These are phyloP conservation scores for Gadopsis marmoratus DNA, from an alignment of 2,797 vertebrate species.

Conservation along the genomic window DNA sequence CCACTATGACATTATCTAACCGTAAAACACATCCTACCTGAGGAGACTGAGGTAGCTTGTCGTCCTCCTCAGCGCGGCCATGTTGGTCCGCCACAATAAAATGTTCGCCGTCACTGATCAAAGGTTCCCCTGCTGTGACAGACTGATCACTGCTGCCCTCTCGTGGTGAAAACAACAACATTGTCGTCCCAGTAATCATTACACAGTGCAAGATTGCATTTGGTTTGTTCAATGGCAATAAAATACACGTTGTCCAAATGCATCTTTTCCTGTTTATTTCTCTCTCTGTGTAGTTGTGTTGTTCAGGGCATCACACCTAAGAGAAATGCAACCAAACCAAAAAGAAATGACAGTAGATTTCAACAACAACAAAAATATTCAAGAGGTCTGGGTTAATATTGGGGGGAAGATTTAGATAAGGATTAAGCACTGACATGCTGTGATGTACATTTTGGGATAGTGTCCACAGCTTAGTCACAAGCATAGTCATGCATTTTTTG, in stretches of 20 bases:
- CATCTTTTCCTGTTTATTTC: neutral
- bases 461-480: neutral
- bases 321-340: neutral
- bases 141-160: constrained; percentile 13
- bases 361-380: neutral
- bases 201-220: neutral
- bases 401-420: no score
- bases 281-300: neutral
- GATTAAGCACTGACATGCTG: neutral
- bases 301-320: neutral
- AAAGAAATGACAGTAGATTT: neutral
- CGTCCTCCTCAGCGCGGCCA: constrained; percentile 74
- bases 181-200: neutral
- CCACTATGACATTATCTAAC: accelerated
- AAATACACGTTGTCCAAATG: no score
- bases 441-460: neutral
- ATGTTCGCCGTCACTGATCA: constrained; percentile 49
- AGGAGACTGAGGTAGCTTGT: constrained; percentile 61
- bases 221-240: neutral
- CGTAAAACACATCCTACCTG: constrained; percentile 63
- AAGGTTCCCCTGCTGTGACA: constrained; percentile 39
- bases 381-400: no score
- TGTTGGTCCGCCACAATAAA: constrained; percentile 73
- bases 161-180: constrained; percentile 16
- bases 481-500: neutral